These are phyloP conservation scores for Caenorhabditis drosophilae DNA, from an alignment of 2,888 invertebrate species.

Conservation along the genomic window DNA sequence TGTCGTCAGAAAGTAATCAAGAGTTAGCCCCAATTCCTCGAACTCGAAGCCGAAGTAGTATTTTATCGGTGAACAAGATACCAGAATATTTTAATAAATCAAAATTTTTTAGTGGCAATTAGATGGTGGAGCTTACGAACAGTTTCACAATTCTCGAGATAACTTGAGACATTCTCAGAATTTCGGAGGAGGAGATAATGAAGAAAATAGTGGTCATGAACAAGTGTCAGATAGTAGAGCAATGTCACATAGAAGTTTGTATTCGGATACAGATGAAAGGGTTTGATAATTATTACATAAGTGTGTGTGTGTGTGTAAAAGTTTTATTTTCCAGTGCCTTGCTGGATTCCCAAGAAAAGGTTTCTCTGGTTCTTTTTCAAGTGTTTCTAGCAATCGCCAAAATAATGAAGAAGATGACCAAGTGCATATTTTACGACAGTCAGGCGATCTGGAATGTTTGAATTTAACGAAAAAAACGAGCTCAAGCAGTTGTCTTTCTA, in stretches of 20 bases:
- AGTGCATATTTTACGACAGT: conserved; percentile 5
- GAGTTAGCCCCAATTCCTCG: too few species aligned
- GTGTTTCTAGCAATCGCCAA: too few species aligned
- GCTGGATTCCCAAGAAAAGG: conserved; percentile 2
- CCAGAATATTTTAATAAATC: too few species aligned
- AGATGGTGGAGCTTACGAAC: conserved; percentile 25
- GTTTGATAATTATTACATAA: too few species aligned
- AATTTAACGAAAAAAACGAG: neutral
- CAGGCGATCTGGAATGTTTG: neutral
- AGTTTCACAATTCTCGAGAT: conserved; percentile 12
- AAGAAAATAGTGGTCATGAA: too few species aligned
- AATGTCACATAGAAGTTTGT: conserved; percentile 20
- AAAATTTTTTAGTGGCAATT: conserved; percentile 10
- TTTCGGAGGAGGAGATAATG: neutral
- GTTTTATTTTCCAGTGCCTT: neutral
- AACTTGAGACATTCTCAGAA: neutral
- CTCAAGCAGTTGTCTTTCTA: neutral
- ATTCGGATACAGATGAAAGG: conserved; percentile 8
- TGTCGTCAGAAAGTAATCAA: too few species aligned
- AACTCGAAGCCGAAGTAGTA: too few species aligned
- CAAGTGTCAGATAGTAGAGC: too few species aligned
- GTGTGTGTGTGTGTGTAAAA: too few species aligned
- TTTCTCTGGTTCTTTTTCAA: neutral
- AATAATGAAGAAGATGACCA: conserved; percentile 2
- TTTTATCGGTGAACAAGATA: too few species aligned